Base-by-base conservation (phyloP, 2,888 invertebrate species). In the Troides oblongomaculatus region DNA sequence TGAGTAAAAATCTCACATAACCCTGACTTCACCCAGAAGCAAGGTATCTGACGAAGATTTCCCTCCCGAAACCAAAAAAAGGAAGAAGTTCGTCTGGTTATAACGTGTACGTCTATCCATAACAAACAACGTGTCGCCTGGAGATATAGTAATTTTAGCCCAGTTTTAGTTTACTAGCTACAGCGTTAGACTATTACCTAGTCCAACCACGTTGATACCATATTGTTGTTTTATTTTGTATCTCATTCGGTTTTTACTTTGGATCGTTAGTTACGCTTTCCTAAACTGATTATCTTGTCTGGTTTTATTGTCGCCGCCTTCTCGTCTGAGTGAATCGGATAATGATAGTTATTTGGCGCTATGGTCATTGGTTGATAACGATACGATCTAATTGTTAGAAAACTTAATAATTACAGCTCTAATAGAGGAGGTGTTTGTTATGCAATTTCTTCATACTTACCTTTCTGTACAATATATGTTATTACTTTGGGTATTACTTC, bases 181-280 rank as follows among this genome's bases (percentile, higher is more conserved):
- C 10, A 39, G 39, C 10, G 4, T 30, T 5, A 30, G 30, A 30
- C 30, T 30, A 1, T 10, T 39, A 10, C 39, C 71, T 70, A 71
- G 60, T 36, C 36, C 64, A 66, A 70, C 39, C 39, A 39, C 39
- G 39, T 39, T 1, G 12, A 14, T 30, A 21, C 6, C 6, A 21
- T 57, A 21, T 50, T 21, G 30, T 56, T 30, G 43, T 43, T 60
- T 64, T 57, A 8, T 64, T 39, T 64, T 57, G 10, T 50, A 18
- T 30, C 57, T 23, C 30, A 62, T 60, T 57, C 10, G 36, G 59
- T 60, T 5, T 77, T 78, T 76, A 76, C 76, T 79, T 75, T 76
- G 76, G 75, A 77, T 80, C 75, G 76, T 79, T 79, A 79, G 86
- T 85, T 85, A 84, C 87, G 85, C 87, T 87, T 87, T 87, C 82